A percentile compares a stretch with the other conserved stretches of the same genome.
Conservation (phyloP, 2,888 invertebrate genomes). For the Andrena dorsata region DNA sequence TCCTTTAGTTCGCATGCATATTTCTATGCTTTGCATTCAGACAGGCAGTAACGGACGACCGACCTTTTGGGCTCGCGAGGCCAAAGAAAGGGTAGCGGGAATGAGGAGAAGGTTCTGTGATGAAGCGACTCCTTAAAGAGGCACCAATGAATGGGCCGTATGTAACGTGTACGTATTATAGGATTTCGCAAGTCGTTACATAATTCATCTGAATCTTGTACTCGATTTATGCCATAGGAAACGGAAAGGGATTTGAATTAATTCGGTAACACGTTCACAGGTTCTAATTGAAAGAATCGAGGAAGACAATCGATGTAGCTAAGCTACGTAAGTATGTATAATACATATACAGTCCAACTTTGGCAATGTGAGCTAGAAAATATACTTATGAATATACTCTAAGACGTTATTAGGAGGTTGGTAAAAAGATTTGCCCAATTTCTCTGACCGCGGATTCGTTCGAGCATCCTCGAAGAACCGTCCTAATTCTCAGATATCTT, state of each 20-base stretch:
- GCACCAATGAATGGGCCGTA: constrained; percentile 32
- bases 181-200: constrained; percentile 23
- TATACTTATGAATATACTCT: neutral
- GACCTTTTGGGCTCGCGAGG: constrained; percentile 43
- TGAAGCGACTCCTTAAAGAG: constrained; percentile 43
- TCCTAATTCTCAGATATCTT: constrained; percentile 40
- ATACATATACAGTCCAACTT: neutral
- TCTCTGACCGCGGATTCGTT: constrained; percentile 8
- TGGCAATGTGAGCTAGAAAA: neutral
- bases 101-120: constrained; percentile 47
- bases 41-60: constrained; percentile 51
- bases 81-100: constrained; percentile 40
- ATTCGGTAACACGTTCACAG: too few relatives aligned
- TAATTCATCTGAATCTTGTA: constrained; percentile 7
- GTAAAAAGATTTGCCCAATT: constrained; percentile 4
- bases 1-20: constrained; percentile 52
- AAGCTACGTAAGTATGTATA: neutral
- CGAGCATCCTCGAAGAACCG: constrained; percentile 23
- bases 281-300: too few relatives aligned
- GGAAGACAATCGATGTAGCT: too few relatives aligned
- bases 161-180: constrained; percentile 24
- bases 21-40: constrained; percentile 62
- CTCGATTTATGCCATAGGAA: neutral
- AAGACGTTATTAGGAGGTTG: neutral
- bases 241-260: too few relatives aligned